Base-by-base conservation (phyloP, 2,888 invertebrate species). In the Drosophila tanythrix region DNA sequence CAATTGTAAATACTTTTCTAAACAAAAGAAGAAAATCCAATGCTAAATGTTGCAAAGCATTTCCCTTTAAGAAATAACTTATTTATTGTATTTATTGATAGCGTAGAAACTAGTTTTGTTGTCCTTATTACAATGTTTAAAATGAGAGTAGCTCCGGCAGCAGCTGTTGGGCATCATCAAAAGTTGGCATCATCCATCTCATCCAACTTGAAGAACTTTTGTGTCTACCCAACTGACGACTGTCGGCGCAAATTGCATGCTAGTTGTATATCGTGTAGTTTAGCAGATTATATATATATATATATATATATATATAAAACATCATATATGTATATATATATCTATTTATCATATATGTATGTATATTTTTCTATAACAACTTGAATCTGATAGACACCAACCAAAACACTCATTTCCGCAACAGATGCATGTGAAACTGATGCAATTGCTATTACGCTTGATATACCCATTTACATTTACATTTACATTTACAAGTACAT, bases 71-170 rank as follows among this genome's bases (percentile, higher is more conserved):
- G 76, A 67, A 66, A n/a, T 69, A 83, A 89, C 50, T 82, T 77
- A 89, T 87, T 87, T 89, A 89, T 87, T 87, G 69, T 86, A 89
- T 89, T 88, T 88, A 86, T 89, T 81, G 82, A 46, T 81, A 86
- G 76, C 31, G 58, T 85, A 89, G 88, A 56, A 52, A 70, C 58
- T 90, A 89, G 85, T 73, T 82, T 46, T 89, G 90, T 85, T 85
- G 89, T 90, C 83, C 83, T 88, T 90, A 90, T 81, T 90, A 84
- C 90, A 90, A 89, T 87, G 89, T 88, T 90, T 89, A 66, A 72
- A 46, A 21, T 21, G 7, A 48, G 43, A 65, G 69, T 61, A 52
- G 35, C 57, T 51, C n/a, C 35, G 43, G 31, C 43, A 57, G 65
- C 35, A 48, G 35, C 43, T 58, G 70, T 68, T 67, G 70, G 25